These are phyloP conservation scores for Cheirogaleus medius DNA, from an alignment of 2,113 vertebrate genomes.

Conservation along the genomic window DNA sequence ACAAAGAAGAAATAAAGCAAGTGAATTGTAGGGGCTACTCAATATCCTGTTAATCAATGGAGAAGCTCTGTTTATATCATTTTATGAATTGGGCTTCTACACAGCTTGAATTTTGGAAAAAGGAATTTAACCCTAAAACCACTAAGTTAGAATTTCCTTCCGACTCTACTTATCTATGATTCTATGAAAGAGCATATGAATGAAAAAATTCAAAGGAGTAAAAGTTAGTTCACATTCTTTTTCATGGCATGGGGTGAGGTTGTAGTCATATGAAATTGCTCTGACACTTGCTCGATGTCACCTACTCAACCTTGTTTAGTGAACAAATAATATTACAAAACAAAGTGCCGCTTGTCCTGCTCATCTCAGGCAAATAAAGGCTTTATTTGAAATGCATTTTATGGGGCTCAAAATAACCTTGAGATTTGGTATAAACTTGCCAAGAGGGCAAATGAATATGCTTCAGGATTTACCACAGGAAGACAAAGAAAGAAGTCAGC, in stretches of 20 bases:
- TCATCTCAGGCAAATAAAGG: not conserved
- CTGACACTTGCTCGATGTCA: not conserved
- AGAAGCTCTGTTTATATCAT: not conserved
- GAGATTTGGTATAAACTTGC: conserved; percentile 36
- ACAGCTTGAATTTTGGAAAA: not conserved
- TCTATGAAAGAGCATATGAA: not conserved
- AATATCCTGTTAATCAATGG: not conserved
- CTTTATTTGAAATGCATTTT: conserved; percentile 11
- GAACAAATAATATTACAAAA: conserved; percentile 22
- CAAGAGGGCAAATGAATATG: not conserved
- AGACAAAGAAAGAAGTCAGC: conserved; percentile 39
- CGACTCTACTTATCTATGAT: not conserved
- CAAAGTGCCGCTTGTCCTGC: not conserved
- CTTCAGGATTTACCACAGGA: conserved; percentile 27
- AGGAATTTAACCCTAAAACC: not conserved
- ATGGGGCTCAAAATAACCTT: conserved; percentile 25
- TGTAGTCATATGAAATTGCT: not conserved
- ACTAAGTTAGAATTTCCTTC: conserved; percentile 14
- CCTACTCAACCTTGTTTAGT: conserved; percentile 15
- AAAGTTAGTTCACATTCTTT: not conserved
- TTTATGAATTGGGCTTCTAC: not conserved
- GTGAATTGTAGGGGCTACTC: not conserved
- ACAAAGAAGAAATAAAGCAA: not conserved
- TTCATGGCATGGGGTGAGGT: not conserved
- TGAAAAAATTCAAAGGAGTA: not conserved